Conservation (phyloP, 1,140 invertebrate species). For the Drosophila lacteicornis region DNA sequence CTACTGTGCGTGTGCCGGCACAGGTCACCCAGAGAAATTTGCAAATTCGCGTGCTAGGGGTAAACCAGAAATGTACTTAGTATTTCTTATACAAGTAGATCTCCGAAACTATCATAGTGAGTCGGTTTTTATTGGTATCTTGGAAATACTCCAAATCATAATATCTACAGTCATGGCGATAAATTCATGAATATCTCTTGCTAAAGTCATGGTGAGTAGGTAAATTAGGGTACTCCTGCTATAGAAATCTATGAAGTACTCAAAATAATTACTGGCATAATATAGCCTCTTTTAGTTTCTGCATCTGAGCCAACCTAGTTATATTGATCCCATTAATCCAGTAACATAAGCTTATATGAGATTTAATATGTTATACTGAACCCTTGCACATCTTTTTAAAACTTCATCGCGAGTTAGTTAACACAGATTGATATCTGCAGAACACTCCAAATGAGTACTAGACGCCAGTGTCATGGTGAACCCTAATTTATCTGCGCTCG, state of each 20-base stretch:
- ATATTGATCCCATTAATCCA: too few relatives aligned
- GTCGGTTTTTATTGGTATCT: not conserved
- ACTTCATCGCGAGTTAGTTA: not conserved
- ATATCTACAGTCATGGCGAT: too few relatives aligned
- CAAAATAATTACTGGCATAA: not conserved
- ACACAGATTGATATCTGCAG: not conserved
- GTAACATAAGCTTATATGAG: too few relatives aligned
- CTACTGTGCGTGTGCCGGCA: too few relatives aligned
- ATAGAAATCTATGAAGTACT: not conserved
- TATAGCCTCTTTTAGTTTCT: too few relatives aligned
- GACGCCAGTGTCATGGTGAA: not conserved
- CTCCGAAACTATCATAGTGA: not conserved
- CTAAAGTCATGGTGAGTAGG: not conserved
- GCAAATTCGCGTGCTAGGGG: too few relatives aligned
- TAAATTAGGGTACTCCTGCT: not conserved
- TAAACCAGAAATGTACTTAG: not conserved
- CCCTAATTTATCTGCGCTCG: not conserved
- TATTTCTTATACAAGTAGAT: too few relatives aligned
- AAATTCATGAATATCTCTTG: too few relatives aligned
- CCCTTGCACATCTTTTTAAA: not conserved
- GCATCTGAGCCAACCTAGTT: too few relatives aligned
- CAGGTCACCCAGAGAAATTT: too few relatives aligned
- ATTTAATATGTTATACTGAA: too few relatives aligned
- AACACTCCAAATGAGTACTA: not conserved
- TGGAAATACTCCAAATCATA: too few relatives aligned